Conservation (phyloP, 2,113 vertebrate genomes). For the Hippocampus zosterae region DNA sequence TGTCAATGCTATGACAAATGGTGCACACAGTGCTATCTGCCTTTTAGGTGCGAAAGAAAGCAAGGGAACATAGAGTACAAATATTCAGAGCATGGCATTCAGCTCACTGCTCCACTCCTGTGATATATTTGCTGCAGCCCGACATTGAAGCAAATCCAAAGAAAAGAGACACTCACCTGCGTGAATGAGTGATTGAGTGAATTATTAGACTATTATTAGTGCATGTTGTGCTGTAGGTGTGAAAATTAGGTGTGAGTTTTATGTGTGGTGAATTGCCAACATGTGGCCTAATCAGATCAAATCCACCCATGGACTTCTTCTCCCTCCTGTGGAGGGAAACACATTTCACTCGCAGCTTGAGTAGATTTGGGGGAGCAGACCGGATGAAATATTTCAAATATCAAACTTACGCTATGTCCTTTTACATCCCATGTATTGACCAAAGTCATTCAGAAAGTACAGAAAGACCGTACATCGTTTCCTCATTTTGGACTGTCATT, state of each 20-base stretch:
- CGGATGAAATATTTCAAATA: slow-evolving; percentile 37
- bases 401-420: slow-evolving; percentile 12
- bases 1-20: slow-evolving; percentile 53
- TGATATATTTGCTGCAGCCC: slow-evolving; percentile 30
- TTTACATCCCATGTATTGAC: slow-evolving; percentile 19
- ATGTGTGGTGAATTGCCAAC: slow-evolving; percentile 78
- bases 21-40: slow-evolving; percentile 12
- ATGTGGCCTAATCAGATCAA: slow-evolving; percentile 72
- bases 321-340: slow-evolving; percentile 34
- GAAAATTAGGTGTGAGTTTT: slow-evolving; percentile 80
- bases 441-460: not conserved
- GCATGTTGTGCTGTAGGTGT: slow-evolving; percentile 72
- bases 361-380: slow-evolving; percentile 52
- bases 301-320: slow-evolving; percentile 38
- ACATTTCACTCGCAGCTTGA: slow-evolving; percentile 55
- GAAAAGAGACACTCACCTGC: not conserved
- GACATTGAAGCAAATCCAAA: slow-evolving; percentile 11
- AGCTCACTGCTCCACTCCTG: slow-evolving; percentile 38
- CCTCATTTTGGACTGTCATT: not conserved
- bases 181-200: slow-evolving; percentile 46
- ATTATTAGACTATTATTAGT: slow-evolving; percentile 49
- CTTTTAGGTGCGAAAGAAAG: slow-evolving; percentile 23
- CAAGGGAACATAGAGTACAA: slow-evolving; percentile 51
- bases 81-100: slow-evolving; percentile 51
- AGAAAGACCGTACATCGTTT: not conserved